Evolutionary conservation across 1,140 invertebrate species (phyloP), one percentile per base, ranked within the genome.

Genomic region (Archivesica marissinica): DNA sequence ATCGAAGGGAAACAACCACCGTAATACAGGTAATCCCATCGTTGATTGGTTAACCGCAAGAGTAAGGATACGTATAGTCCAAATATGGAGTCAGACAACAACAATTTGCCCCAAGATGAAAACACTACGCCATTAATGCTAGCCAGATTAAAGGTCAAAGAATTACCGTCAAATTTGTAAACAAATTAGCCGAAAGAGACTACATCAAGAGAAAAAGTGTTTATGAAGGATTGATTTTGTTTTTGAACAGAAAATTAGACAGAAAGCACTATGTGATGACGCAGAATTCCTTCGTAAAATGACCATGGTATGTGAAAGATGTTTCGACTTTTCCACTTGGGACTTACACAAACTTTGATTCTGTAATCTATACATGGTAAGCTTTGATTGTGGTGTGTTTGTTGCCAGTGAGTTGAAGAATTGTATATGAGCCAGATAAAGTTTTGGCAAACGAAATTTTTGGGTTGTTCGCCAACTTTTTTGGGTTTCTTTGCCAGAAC

Each of bases 61-160:
- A 38, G 80, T 74, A 83, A 54, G 80, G 50, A 74, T 83, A 83
- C 79, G 61, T 86, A 75, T 77, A 76, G 68, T 89, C 90, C 89
- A 91, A 87, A 91, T 90, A 89, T 88, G 90, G 90, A 89, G 89
- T 87, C 85, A 70, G 89, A 91, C 90, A 91, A 91, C 89, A 91
- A 91, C 88, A 90, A 88, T 87, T 86, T 84, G 86, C 87, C 88
- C 68, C 82, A 81, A 87, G 86, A 82, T 88, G 86, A 89, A 90
- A 88, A 90, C 88, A 88, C 88, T 89, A 89, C 88, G 90, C 86
- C 87, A 86, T 86, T 87, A 86, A 77, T 78, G 66, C 78, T 85
- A 86, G 87, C 72, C 88, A 86, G 61, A 79, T 68, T 89, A 86
- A 85, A 87, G 80, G 86, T 81, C 76, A 89, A 70, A 81, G 84